phyloP scores from a whole-genome alignment of 2,888 invertebrate species.

The Prostheceraeus crozeri region DNA sequence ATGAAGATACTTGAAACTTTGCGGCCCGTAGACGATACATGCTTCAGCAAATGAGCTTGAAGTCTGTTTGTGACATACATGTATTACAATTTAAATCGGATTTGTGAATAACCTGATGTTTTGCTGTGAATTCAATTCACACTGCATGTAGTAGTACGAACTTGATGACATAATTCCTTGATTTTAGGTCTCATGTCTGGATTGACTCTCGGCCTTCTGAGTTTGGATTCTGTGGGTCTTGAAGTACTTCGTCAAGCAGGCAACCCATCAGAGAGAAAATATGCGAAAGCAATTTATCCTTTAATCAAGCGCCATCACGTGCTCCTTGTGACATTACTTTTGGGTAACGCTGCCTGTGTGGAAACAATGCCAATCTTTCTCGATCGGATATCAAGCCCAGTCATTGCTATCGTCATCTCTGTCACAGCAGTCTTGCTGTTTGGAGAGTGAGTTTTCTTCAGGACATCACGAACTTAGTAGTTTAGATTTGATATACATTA shows the following conservation, averaged over 20 bases:
- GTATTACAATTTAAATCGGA: too few species aligned
- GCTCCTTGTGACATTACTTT: slow-evolving; percentile 52
- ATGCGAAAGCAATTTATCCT: slow-evolving; percentile 51
- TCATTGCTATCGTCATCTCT: slow-evolving; percentile 52
- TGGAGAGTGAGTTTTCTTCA: slow-evolving; percentile 53
- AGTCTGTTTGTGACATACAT: too few species aligned
- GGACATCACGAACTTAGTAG: too few species aligned
- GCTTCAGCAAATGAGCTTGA: too few species aligned
- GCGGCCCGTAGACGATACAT: too few species aligned
- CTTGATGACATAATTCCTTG: too few species aligned
- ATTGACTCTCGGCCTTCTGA: slow-evolving; percentile 54
- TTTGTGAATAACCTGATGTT: too few species aligned
- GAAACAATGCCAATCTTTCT: slow-evolving; percentile 56
- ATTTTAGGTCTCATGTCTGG: slow-evolving; percentile 56
- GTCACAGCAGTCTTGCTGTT: slow-evolving; percentile 54
- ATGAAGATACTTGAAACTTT: too few species aligned
- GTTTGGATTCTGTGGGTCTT: slow-evolving; percentile 51
- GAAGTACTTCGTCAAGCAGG: slow-evolving; percentile 51
- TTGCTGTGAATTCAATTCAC: too few species aligned
- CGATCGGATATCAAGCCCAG: slow-evolving; percentile 51
- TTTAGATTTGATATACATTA: too few species aligned
- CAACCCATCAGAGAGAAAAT: slow-evolving; percentile 46
- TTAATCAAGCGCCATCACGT: slow-evolving; percentile 52
- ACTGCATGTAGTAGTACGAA: too few species aligned
- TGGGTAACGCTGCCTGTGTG: slow-evolving; percentile 54